Conservation (phyloP, 64 coral and sea anemone genomes). For the Platygyra sinensis region DNA sequence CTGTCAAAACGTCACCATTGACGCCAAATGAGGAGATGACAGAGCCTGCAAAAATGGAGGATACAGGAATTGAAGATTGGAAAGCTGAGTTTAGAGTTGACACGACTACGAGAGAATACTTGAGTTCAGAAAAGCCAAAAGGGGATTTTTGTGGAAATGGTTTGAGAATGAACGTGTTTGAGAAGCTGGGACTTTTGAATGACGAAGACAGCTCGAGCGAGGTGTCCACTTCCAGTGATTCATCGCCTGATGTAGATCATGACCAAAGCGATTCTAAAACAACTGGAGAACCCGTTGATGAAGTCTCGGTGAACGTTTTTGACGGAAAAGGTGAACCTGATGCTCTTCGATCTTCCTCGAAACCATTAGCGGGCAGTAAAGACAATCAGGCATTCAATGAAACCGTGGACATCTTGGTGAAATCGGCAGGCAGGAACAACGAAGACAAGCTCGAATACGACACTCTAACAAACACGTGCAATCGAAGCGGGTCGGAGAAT, state of each 20-base stretch:
- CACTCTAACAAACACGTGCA: not conserved
- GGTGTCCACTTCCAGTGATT: not conserved
- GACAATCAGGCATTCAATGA: not conserved
- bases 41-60: not conserved
- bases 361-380: not conserved
- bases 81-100: not conserved
- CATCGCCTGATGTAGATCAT: not conserved
- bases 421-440: not conserved
- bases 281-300: not conserved
- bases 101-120: not conserved
- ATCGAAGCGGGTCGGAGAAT: not conserved
- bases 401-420: not conserved
- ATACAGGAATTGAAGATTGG: not conserved
- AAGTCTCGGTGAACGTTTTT: no score
- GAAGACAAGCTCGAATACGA: not conserved
- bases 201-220: not conserved
- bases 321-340: not conserved
- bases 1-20: constrained; percentile 5
- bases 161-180: constrained; percentile 8
- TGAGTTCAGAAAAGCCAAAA: not conserved
- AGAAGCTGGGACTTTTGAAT: constrained; percentile 9
- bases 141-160: not conserved
- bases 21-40: not conserved
- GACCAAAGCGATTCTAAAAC: not conserved
- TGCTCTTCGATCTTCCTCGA: not conserved